Conservation (phyloP, 2,113 vertebrate species). For the human region GRCh38 chr7:143877001-143877500, state of each 20-base stretch:
- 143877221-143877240: neutral
- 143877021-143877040: neutral
- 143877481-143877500: neutral
- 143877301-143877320: too few relatives aligned
- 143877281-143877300: neutral
- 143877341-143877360: neutral
- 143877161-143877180: neutral
- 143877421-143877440: neutral
- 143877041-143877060: neutral
- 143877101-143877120: neutral
- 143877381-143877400: neutral
- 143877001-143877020: neutral
- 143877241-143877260: neutral
- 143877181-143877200: neutral
- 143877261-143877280: neutral
- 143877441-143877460: neutral
- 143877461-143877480: neutral
- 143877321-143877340: accelerated
- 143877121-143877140: neutral
- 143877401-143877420: neutral
- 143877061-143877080: neutral
- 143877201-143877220: neutral
- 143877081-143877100: neutral
- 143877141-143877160: neutral
- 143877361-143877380: neutral